phyloP scores from a whole-genome alignment of 2,113 vertebrate species.

The Chroicocephalus ridibundus region DNA sequence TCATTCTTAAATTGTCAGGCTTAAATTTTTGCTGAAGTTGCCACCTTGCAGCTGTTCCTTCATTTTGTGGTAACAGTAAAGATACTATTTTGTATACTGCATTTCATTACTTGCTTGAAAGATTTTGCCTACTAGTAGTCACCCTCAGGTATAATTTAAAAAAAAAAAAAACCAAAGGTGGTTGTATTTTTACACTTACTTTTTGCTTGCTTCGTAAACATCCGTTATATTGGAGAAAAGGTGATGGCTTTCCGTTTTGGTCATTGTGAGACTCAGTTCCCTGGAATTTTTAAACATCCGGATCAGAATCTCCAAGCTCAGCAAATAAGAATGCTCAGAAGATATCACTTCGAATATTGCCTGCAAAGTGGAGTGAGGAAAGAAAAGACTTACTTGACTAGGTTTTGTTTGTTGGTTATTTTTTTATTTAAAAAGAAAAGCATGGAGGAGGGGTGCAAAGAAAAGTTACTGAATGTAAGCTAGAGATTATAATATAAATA shows the following conservation, averaged over 20 bases:
- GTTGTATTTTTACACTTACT: conserved; percentile 74
- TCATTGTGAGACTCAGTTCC: conserved; percentile 89
- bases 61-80: not conserved
- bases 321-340: conserved; percentile 95
- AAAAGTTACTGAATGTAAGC: not conserved
- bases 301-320: conserved; percentile 94
- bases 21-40: not conserved
- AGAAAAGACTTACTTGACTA: not conserved
- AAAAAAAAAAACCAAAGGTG: not conserved
- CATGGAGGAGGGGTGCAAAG: not conserved
- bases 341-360: conserved; percentile 98
- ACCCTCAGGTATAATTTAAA: not conserved
- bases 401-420: not conserved
- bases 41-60: not conserved
- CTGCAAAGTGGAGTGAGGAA: conserved; percentile 58
- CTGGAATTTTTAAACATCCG: conserved; percentile 93
- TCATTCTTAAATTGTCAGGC: not conserved
- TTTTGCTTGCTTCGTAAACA: conserved; percentile 92
- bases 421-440: not conserved
- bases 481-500: not conserved
- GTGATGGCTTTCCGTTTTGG: conserved; percentile 94
- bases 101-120: not conserved
- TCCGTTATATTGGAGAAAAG: conserved; percentile 97
- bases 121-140: not conserved
- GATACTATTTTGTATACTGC: not conserved